Evolutionary conservation across 2,797 vertebrate genomes (phyloP), one percentile per base, ranked within the genome.

Genomic region (Podarcis siculus): DNA sequence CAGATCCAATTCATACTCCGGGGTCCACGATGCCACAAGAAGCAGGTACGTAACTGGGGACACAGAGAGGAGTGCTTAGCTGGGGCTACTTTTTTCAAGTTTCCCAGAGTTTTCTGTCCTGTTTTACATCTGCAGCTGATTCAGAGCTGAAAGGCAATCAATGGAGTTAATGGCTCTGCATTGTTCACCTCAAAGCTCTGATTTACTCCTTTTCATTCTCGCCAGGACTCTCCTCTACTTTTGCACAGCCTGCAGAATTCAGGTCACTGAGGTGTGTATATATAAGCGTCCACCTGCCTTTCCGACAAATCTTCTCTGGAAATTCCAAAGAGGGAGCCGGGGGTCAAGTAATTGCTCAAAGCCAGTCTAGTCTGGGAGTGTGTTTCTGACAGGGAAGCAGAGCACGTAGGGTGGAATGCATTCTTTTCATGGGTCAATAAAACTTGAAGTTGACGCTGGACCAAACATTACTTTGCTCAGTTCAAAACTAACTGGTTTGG

Each of bases 151-250:
- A 95, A 95, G 86, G 91, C 92, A 95, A 94, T 95, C 92, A 95
- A 17, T 69, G 88, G 85, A 91, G 79, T 85, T 95, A 95, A 94
- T 91, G 91, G 92, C 87, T 73, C 87, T 69, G 87, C 90, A 93
- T 95, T 94, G 94, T 94, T 96, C 95, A 93, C 87, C 82, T 95
- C 92, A 93, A 92, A 80, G 92, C 91, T 95, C 92, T 93, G 90
- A 95, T 95, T 95, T 95, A 93, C 90, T 94, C 89, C 87, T 90
- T 95, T 95, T 95, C 83, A 94, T 95, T 89, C 86, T 93, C 0
- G 0, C 82, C 71, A 89, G 85, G 87, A 95, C 94, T 93, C 83
- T 90, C 94, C 35, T 55, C 91, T 95, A 93, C 87, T 95, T 93
- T 91, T 87, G 76, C 17, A 64, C 64, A 78, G 90, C 64, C 58